phyloP scores from a whole-genome alignment of 2,113 vertebrate genomes.

The Prionailurus viverrinus region DNA sequence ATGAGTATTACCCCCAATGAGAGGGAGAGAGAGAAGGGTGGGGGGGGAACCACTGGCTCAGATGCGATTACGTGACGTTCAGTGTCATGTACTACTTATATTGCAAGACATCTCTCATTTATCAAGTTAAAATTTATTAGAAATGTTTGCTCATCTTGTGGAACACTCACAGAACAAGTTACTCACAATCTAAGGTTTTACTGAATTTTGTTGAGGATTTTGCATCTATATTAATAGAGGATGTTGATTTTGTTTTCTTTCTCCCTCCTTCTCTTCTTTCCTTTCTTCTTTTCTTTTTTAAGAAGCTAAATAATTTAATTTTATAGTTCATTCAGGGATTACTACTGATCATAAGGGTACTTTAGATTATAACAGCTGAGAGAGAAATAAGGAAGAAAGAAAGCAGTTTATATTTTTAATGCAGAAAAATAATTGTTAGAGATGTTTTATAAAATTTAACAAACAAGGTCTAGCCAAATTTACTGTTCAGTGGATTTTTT shows the following conservation, averaged over 20 bases:
- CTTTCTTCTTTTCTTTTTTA: not conserved
- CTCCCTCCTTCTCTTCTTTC: not conserved
- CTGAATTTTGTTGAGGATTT: not conserved
- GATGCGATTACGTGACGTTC: too few relatives aligned
- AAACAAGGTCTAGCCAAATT: conserved; percentile 46
- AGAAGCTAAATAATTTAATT: conserved; percentile 75
- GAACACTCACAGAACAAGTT: too few relatives aligned
- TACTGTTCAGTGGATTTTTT: conserved; percentile 1
- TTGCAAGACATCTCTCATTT: too few relatives aligned
- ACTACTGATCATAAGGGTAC: conserved; percentile 68
- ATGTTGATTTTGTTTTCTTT: not conserved
- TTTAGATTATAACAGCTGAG: conserved; percentile 69
- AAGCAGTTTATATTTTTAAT: conserved; percentile 69
- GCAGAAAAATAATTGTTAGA: conserved; percentile 73
- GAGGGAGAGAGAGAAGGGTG: too few relatives aligned
- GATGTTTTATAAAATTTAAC: conserved; percentile 53
- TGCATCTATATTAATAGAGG: not conserved
- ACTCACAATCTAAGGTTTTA: too few relatives aligned
- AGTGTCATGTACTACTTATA: too few relatives aligned
- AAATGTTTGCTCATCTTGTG: too few relatives aligned
- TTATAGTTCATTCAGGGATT: conserved; percentile 67
- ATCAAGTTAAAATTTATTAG: too few relatives aligned
- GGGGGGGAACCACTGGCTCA: too few relatives aligned
- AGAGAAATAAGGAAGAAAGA: conserved; percentile 50
- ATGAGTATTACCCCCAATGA: too few relatives aligned